Evolutionary conservation across 2,888 invertebrate species (phyloP).

Genomic region (Hypsopygia costalis): DNA sequence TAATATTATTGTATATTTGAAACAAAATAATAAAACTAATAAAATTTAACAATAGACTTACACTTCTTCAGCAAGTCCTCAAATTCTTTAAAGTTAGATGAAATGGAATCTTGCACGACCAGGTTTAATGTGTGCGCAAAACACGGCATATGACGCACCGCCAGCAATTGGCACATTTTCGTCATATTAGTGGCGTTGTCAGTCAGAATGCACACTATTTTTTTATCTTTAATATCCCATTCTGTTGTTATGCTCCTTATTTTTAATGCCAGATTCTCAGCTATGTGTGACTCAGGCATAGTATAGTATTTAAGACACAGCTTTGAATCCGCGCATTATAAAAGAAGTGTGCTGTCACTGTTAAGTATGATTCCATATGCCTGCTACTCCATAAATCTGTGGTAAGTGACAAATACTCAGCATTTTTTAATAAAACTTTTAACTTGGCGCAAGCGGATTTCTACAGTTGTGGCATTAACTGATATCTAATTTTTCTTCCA

Average conservation of each 20-base stretch:
- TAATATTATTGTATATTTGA: too few relatives aligned
- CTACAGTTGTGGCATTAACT: conserved; percentile 15
- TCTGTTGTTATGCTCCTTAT: too few relatives aligned
- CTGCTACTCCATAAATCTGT: conserved; percentile 17
- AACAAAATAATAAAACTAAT: too few relatives aligned
- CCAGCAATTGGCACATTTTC: conserved; percentile 12
- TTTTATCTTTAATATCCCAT: conserved; percentile 12
- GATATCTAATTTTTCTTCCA: conserved; percentile 16
- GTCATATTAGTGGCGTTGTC: conserved; percentile 12
- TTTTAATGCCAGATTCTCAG: too few relatives aligned
- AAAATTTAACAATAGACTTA: too few relatives aligned
- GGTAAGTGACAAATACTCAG: conserved; percentile 13
- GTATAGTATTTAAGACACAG: too few relatives aligned
- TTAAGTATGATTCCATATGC: conserved; percentile 13
- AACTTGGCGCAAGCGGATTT: not conserved
- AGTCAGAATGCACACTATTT: conserved; percentile 7
- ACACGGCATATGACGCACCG: conserved; percentile 9
- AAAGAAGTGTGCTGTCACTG: conserved; percentile 12
- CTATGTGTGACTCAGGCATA: too few relatives aligned
- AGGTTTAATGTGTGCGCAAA: conserved; percentile 14
- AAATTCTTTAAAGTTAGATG: too few relatives aligned
- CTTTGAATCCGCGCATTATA: too few relatives aligned
- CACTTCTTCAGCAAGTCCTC: too few relatives aligned
- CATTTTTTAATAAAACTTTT: conserved; percentile 5
- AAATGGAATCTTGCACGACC: conserved; percentile 6